A percentile compares a stretch with the other conserved stretches of the same genome.
phyloP scores from a whole-genome alignment of 2,888 invertebrate species.

The Embidobia sp. region DNA sequence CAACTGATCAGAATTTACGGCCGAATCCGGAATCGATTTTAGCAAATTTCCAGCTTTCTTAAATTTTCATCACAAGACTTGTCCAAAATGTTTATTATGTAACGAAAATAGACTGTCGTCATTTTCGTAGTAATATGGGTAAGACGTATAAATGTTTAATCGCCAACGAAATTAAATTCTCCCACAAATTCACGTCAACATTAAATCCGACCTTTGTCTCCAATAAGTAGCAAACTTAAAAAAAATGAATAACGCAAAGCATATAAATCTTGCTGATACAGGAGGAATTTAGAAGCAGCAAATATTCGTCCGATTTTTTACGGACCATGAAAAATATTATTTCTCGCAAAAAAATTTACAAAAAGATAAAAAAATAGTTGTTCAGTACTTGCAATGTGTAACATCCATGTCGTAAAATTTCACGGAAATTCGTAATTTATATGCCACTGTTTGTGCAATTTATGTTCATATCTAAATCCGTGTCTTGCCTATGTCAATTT shows the following conservation, averaged over 20 bases:
- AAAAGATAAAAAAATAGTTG: conserved; percentile 10
- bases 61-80: not conserved
- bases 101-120: too few species aligned
- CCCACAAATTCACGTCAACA: not conserved
- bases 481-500: conserved; percentile 3
- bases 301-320: conserved; percentile 38
- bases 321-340: conserved; percentile 28
- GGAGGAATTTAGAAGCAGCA: conserved; percentile 11
- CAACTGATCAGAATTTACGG: not conserved
- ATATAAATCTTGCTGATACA: conserved; percentile 2
- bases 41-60: not conserved
- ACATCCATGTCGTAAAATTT: conserved; percentile 29
- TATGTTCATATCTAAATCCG: conserved; percentile 12
- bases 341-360: conserved; percentile 7
- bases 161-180: not conserved
- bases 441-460: conserved; percentile 24
- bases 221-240: too few species aligned
- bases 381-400: conserved; percentile 20
- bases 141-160: not conserved
- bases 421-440: conserved; percentile 36
- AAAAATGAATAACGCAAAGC: not conserved
- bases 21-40: conserved; percentile 11
- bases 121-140: too few species aligned
- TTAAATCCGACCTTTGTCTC: too few species aligned
- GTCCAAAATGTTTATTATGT: too few species aligned